A percentile compares a stretch with the other conserved stretches of the same genome.
phyloP scores from a whole-genome alignment of 2,113 vertebrate species.

The Raja brachyura region DNA sequence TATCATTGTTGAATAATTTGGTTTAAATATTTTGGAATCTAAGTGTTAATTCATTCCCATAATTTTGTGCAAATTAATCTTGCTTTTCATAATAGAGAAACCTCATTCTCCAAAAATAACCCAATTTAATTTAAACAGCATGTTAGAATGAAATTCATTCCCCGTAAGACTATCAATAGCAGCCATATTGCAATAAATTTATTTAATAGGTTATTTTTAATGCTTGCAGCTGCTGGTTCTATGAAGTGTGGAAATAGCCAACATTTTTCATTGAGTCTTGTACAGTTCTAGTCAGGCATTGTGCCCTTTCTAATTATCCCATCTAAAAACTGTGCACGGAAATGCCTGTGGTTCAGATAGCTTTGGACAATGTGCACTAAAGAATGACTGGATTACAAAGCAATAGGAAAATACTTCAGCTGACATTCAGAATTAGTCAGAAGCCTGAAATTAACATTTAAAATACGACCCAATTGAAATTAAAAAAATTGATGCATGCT shows the following conservation, averaged over 20 bases:
- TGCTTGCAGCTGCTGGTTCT: slow-evolving; percentile 58
- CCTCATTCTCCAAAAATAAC: slow-evolving; percentile 35
- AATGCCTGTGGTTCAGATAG: slow-evolving; percentile 30
- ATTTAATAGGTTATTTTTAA: slow-evolving; percentile 67
- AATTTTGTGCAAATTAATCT: slow-evolving; percentile 18
- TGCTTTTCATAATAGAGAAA: slow-evolving; percentile 1
- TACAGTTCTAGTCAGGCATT: slow-evolving; percentile 48
- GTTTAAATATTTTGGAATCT: neutral
- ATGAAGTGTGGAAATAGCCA: slow-evolving; percentile 64
- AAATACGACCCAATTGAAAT: neutral
- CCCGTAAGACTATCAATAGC: slow-evolving; percentile 57
- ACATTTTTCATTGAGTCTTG: slow-evolving; percentile 58
- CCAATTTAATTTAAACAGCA: slow-evolving; percentile 62
- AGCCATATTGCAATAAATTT: slow-evolving; percentile 57
- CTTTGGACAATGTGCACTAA: slow-evolving; percentile 19
- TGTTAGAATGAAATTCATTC: slow-evolving; percentile 61
- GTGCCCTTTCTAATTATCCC: slow-evolving; percentile 37
- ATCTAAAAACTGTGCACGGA: slow-evolving; percentile 4
- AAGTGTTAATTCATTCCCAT: slow-evolving; percentile 18
- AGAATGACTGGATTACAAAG: slow-evolving; percentile 1
- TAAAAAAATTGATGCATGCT: neutral
- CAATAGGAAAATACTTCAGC: slow-evolving; percentile 10
- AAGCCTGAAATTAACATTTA: neutral
- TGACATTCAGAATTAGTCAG: neutral
- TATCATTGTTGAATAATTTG: slow-evolving; percentile 15